Base-by-base conservation (phyloP, 2,797 vertebrate genomes). In the Staurois parvus region DNA sequence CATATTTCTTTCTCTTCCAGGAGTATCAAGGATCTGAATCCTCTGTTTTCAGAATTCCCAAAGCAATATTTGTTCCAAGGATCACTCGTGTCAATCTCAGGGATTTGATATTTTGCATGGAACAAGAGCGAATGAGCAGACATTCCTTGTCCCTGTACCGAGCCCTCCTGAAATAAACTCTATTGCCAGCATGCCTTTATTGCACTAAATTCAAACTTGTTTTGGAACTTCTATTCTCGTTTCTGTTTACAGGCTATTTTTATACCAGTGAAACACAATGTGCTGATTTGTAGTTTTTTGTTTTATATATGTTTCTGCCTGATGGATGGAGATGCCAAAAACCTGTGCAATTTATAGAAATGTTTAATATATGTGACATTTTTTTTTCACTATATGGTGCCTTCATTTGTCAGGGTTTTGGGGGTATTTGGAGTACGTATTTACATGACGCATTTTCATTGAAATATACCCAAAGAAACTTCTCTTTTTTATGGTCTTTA, bases 91-190 rank as follows among this genome's bases (percentile, higher is more conserved):
- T 98, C 89, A 95, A 94, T 90, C 93, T 99, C 92, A 97, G 94
- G 92, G 98, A 99, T 91, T 93, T 99, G 91, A 92, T 97, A 90
- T 94, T 97, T 93, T 98, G 96, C 89, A 95, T 99, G 97, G 98
- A 99, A 89, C 96, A 98, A 89, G 96, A 98, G 67, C 94, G 87
- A 79, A 93, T 93, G 28, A 92, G 96, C 76, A 94, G 93, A 42
- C 95, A 93, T 90, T 97, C 97, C 19, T 94, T 96, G 12, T 86
- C 90, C 28, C 93, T 99, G 52, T 99, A 99, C 92, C 95, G 89
- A 89, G 95, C 96, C 34, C 95, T 97, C 92, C 92, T 97, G 75
- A 95, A 94, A 91, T 95, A 91, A 92, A 80, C 88, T 84, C 90
- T 88, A 1, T 19, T 12, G 2, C 4, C 10, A 29, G 10, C 64